Conservation (phyloP, 2,797 vertebrate genomes). For the Ctenosaura bakeri region DNA sequence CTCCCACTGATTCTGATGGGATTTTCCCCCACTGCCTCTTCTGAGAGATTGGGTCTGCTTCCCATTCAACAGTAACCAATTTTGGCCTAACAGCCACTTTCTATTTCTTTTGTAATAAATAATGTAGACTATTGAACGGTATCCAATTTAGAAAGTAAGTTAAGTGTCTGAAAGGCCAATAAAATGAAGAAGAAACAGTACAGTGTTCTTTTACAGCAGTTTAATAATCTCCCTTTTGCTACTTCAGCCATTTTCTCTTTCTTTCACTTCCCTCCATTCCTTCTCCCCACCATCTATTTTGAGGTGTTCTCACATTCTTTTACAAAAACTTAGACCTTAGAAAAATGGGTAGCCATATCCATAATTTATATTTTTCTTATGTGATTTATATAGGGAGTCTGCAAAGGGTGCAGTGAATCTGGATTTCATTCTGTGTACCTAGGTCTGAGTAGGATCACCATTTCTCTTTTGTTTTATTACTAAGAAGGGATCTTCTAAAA, state of each 20-base stretch:
- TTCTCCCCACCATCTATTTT: background rate
- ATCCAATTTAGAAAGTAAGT: constrained; percentile 40
- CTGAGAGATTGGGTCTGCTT: background rate
- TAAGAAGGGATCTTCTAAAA: background rate
- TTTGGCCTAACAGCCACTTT: constrained; percentile 31
- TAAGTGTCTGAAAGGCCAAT: constrained; percentile 38
- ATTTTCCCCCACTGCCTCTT: background rate
- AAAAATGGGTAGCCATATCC: background rate
- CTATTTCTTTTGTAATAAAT: constrained; percentile 45
- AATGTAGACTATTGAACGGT: constrained; percentile 38
- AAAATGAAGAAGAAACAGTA: constrained; percentile 23
- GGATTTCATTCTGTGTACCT: background rate
- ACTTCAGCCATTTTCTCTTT: background rate
- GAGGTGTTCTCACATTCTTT: background rate
- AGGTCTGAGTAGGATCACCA: background rate
- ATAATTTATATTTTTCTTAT: background rate
- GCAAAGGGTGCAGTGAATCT: background rate
- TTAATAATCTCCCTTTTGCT: constrained; percentile 35
- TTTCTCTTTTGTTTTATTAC: background rate
- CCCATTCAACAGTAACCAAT: constrained; percentile 20
- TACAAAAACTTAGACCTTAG: background rate
- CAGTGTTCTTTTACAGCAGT: constrained; percentile 29
- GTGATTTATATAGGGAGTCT: constrained; percentile 1
- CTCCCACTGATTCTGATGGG: constrained; percentile 5
- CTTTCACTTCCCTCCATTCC: background rate